These are phyloP conservation scores for Spilarctia lutea DNA, from an alignment of 2,888 invertebrate species.

Conservation along the genomic window DNA sequence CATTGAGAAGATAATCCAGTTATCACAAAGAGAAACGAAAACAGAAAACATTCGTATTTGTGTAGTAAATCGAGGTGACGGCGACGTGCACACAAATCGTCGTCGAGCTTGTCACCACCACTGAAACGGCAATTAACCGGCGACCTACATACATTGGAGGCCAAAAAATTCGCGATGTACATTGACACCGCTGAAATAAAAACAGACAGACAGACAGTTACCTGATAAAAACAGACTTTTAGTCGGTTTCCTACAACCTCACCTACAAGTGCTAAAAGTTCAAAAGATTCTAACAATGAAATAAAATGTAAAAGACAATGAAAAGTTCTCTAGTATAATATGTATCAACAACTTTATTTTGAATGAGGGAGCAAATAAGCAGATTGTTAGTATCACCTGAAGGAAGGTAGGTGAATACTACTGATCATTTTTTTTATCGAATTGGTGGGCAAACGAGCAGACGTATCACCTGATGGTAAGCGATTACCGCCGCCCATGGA, in stretches of 20 bases:
- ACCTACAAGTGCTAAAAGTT: background rate
- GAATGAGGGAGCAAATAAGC: no score
- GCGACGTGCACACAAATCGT: conserved; percentile 51
- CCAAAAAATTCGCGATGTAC: conserved; percentile 31
- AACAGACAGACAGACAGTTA: background rate
- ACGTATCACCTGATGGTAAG: no score
- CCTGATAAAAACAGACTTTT: background rate
- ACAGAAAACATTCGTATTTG: conserved; percentile 1
- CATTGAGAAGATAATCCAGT: background rate
- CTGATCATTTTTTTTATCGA: no score
- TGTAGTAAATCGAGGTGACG: conserved; percentile 38
- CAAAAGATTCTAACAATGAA: background rate
- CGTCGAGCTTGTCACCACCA: conserved; percentile 48
- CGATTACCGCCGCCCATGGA: no score
- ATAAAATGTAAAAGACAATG: background rate
- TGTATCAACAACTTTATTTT: no score
- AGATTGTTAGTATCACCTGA: no score
- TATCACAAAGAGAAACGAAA: background rate
- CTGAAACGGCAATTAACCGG: conserved; percentile 61
- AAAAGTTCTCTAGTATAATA: no score
- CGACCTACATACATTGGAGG: conserved; percentile 57
- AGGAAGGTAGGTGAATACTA: no score
- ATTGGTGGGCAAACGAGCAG: no score
- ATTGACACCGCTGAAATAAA: background rate
- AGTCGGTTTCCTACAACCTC: background rate